These are phyloP conservation scores for Gymnobelideus leadbeateri DNA, from an alignment of 2,113 vertebrate genomes.

Conservation along the genomic window DNA sequence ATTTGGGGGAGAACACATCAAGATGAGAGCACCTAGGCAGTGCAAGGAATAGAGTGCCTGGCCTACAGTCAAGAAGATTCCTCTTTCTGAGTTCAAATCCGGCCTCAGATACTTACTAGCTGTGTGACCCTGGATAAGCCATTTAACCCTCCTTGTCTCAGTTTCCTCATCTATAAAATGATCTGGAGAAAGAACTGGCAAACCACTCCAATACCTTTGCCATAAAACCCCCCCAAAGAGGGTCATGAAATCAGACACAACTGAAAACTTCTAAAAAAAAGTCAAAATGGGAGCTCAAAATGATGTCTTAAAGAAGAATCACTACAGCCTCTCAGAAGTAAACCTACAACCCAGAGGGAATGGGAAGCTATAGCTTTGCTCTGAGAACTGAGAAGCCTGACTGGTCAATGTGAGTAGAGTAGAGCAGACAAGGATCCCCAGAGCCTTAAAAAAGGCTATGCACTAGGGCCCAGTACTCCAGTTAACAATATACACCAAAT, in stretches of 20 bases:
- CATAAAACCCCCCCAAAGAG: neutral
- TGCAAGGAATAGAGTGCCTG: too few relatives aligned
- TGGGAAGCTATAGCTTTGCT: too few relatives aligned
- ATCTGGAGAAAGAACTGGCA: neutral
- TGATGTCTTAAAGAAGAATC: neutral
- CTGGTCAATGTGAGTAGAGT: too few relatives aligned
- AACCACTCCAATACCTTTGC: neutral
- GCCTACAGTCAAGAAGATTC: too few relatives aligned
- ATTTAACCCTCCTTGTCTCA: neutral
- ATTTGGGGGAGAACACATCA: neutral
- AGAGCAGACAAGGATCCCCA: neutral
- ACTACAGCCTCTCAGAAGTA: neutral
- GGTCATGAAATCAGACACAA: neutral
- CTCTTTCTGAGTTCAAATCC: neutral
- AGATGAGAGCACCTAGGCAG: too few relatives aligned
- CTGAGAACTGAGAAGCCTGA: too few relatives aligned
- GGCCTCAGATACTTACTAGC: neutral
- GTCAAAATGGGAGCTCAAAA: neutral
- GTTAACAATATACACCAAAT: neutral
- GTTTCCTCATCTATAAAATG: neutral
- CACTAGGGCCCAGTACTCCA: neutral
- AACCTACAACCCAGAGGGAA: neutral
- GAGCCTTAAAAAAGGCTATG: neutral
- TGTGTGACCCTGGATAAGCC: neutral
- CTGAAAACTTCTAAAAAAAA: neutral